Conservation (phyloP, 2,113 vertebrate species). For the Poicephalus gulielmi region DNA sequence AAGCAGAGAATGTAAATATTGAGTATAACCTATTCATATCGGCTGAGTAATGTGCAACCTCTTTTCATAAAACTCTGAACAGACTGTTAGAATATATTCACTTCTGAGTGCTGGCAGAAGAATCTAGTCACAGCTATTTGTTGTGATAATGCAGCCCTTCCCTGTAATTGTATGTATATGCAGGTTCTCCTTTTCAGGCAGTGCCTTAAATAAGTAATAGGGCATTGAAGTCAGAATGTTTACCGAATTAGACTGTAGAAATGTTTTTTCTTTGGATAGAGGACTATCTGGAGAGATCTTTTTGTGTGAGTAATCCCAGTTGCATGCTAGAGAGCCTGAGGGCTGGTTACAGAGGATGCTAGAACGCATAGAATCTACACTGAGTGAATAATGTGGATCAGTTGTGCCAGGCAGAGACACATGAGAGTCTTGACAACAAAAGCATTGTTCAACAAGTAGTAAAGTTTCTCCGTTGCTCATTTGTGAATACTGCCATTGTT, state of each 20-base stretch:
- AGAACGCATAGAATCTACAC: not conserved
- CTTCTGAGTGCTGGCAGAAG: not conserved
- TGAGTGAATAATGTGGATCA: not conserved
- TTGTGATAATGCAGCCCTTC: not conserved
- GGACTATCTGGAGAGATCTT: not conserved
- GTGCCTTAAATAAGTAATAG: not conserved
- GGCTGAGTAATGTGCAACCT: not conserved
- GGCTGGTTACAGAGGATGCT: not conserved
- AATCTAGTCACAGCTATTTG: not conserved
- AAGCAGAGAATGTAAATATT: not conserved
- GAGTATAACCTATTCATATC: not conserved
- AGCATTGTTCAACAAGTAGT: constrained; percentile 66
- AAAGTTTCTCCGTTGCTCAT: not conserved
- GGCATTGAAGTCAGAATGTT: not conserved
- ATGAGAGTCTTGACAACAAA: constrained; percentile 39
- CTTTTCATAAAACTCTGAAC: not conserved
- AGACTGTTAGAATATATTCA: not conserved
- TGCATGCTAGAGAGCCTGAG: not conserved
- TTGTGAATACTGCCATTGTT: constrained; percentile 29
- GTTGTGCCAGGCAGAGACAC: constrained; percentile 72
- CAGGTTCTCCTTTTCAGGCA: not conserved
- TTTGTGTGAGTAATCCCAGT: not conserved
- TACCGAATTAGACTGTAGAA: not conserved
- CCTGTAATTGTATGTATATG: not conserved
- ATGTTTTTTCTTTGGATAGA: not conserved